Percentiles rank a stretch among this genome's conserved stretches.
Evolutionary conservation across 2,797 vertebrate species (phyloP).

Genomic region (Phrynocephalus guinanensis): DNA sequence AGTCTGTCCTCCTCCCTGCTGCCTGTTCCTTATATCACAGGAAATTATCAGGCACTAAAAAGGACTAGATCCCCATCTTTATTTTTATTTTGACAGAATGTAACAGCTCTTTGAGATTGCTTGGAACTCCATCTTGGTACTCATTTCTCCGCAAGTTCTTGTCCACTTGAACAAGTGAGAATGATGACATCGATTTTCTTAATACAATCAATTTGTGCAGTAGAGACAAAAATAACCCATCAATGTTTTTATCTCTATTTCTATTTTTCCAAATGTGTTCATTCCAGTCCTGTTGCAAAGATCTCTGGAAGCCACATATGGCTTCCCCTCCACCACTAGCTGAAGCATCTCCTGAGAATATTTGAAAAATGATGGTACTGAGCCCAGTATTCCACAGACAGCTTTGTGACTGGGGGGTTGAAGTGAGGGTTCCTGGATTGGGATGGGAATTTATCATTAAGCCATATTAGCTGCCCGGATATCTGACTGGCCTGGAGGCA

Average conservation of each 20-base stretch:
- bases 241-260: neutral
- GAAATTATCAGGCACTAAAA: neutral
- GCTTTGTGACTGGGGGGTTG: neutral
- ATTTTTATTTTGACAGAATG: too few relatives aligned
- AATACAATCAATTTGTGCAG: neutral
- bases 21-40: neutral
- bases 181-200: neutral
- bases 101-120: neutral
- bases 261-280: neutral
- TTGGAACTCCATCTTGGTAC: neutral
- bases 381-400: neutral
- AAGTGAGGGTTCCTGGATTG: neutral
- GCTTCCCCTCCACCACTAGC: neutral
- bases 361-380: too few relatives aligned
- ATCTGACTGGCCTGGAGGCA: neutral
- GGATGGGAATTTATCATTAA: neutral
- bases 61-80: neutral
- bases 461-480: neutral
- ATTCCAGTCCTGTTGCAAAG: neutral
- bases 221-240: neutral
- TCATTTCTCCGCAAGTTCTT: neutral
- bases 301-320: neutral
- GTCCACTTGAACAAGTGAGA: conserved; percentile 7
- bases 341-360: neutral
- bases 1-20: neutral